Percentiles rank a stretch among this genome's conserved stretches.
These are phyloP conservation scores for human (Homo sapiens) DNA, from an alignment of 2,113 vertebrate species.

Conservation along the genomic window GRCh38 chr3:156572001-156572500, in stretches of 20 bases:
- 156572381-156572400: not conserved
- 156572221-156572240: not conserved
- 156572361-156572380: constrained; percentile 15
- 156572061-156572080: constrained; percentile 14
- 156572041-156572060: not conserved
- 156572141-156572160: not conserved
- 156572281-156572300: not conserved
- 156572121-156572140: not conserved
- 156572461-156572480: not conserved
- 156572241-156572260: not conserved
- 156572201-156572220: not conserved
- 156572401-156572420: not conserved
- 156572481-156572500: not conserved
- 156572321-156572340: not conserved
- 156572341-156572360: constrained; percentile 6
- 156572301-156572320: not conserved
- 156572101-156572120: not conserved
- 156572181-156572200: constrained; percentile 13
- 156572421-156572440: not conserved
- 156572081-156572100: not conserved
- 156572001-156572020: not conserved
- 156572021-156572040: not conserved
- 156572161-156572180: not conserved
- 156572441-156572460: not conserved
- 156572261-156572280: not conserved